These are phyloP conservation scores for Leucophenga varia DNA, from an alignment of 1,140 invertebrate species.

Conservation along the genomic window DNA sequence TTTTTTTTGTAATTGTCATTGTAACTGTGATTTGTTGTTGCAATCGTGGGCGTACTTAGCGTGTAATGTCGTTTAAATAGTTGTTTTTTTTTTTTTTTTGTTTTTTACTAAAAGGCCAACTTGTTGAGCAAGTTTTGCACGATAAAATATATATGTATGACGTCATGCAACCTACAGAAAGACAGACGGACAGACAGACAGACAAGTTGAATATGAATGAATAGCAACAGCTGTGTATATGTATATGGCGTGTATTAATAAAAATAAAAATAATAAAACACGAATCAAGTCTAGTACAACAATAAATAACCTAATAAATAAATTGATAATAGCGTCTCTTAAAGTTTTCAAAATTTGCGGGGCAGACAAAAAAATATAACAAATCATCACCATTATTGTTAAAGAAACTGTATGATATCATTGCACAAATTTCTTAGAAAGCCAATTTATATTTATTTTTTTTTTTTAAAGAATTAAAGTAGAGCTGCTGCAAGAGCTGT, in stretches of 20 bases:
- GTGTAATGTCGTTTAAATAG: constrained; percentile 54
- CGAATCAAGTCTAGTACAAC: constrained; percentile 36
- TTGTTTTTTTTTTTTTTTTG: constrained; percentile 38
- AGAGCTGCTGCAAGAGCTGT: no score
- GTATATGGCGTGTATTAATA: no score
- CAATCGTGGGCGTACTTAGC: constrained; percentile 38
- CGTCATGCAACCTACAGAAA: constrained; percentile 22
- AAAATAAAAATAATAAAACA: neutral
- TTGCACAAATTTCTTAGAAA: no score
- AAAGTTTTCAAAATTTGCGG: no score
- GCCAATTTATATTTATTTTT: no score
- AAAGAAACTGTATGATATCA: no score
- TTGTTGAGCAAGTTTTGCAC: constrained; percentile 34
- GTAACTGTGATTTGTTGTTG: constrained; percentile 3
- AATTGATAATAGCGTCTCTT: constrained; percentile 26
- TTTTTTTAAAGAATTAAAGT: no score
- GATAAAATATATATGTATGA: no score
- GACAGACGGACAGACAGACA: no score
- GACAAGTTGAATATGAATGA: constrained; percentile 11
- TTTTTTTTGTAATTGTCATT: constrained; percentile 3
- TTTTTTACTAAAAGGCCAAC: constrained; percentile 40
- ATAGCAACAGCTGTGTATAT: constrained; percentile 16
- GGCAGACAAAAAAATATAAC: no score
- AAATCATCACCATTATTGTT: no score
- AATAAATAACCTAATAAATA: constrained; percentile 35